phyloP scores from a whole-genome alignment of 2,113 vertebrate genomes.

The Colius striatus region DNA sequence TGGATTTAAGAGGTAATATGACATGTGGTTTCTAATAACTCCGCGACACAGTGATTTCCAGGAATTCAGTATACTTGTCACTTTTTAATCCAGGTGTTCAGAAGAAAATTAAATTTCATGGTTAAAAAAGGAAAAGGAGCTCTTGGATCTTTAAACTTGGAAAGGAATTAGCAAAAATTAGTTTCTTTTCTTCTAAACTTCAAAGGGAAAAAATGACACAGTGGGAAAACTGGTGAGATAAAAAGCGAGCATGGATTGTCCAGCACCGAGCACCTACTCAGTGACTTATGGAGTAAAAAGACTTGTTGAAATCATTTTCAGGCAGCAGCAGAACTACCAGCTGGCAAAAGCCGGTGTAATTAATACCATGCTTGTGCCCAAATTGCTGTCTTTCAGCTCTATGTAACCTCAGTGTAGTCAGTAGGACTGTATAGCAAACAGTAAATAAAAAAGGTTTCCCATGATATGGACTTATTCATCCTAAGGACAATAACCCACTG shows the following conservation, averaged over 20 bases:
- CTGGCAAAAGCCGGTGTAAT: not conserved
- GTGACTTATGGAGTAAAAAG: not conserved
- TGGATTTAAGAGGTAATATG: not conserved
- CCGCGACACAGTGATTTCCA: not conserved
- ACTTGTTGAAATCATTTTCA: not conserved
- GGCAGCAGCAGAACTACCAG: not conserved
- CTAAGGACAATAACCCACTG: not conserved
- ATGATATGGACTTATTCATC: not conserved
- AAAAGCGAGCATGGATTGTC: not conserved
- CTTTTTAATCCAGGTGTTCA: not conserved
- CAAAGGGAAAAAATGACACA: not conserved
- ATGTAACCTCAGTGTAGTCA: not conserved
- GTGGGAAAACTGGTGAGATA: not conserved
- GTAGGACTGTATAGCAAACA: not conserved
- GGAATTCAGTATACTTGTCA: not conserved
- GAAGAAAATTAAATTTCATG: not conserved
- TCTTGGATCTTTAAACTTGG: not conserved
- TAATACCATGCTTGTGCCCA: not conserved
- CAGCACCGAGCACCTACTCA: not conserved
- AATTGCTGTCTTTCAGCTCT: not conserved
- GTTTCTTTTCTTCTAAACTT: not conserved
- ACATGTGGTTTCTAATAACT: not conserved
- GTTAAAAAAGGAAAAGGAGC: not conserved
- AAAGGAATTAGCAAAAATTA: not conserved
- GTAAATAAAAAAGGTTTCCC: not conserved